Base-by-base conservation (phyloP, 2,113 vertebrate species). In the Rhinoptilus africanus region DNA sequence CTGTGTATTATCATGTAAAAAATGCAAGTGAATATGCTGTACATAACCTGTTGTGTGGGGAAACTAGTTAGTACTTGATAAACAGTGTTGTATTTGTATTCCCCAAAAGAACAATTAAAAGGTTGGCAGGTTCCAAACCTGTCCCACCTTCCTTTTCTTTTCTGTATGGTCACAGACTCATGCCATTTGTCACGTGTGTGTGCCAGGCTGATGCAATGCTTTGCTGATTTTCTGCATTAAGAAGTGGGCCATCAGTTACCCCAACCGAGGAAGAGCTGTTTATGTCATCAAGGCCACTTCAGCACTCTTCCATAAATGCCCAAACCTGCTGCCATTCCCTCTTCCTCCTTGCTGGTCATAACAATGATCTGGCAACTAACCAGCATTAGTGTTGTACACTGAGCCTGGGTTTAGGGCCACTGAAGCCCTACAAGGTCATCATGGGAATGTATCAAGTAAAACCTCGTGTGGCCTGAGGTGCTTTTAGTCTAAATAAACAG, bases 211-310 rank as follows among this genome's bases (percentile, higher is more conserved):
- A 92, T 68, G 28, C 10, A 94, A 41, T n/a, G 35, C 57, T 92
- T 74, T 77, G 41, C 50, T 94, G 32, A 69, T 92, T 90, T 85
- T 91, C 50, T 80, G 85, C 81, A 92, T 92, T 85, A 88, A 90
- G 80, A 91, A 62, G 39, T 35, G 39, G 50, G 14, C 48, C 47
- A 67, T n/a, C 57, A 82, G 51, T 81, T 85, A 47, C 27, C 17
- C n/a, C 35, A 47, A 45, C 12, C 26, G 19, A 18, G 19, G 22
- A 94, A 50, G 34, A 77, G 23, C 48, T 93, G 14, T 59, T 59
- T 59, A 22, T 67, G 7, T 53, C 53, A 72, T 23, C 28, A 57
- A 94, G 47, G 18, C 20, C 39, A 80, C n/a, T 81, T 78, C 27
- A 81, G 20, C 12, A 74, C 26, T 84, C 37, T 67, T 57, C 68